phyloP scores from a whole-genome alignment of 2,888 invertebrate genomes.

The Habroteleia sp. region DNA sequence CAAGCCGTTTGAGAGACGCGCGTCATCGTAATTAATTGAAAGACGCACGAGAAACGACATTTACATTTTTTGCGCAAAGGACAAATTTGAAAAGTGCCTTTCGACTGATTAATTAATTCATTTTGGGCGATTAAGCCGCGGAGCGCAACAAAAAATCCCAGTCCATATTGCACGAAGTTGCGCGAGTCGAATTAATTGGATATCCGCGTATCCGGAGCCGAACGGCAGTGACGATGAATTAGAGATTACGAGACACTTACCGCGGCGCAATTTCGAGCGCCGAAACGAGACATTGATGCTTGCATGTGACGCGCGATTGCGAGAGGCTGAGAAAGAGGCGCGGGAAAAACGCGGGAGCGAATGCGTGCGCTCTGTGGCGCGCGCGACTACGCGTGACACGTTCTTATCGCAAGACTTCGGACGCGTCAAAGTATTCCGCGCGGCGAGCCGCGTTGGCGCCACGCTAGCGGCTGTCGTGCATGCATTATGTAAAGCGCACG shows the following conservation, averaged over 20 bases:
- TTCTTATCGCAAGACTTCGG: conserved; percentile 56
- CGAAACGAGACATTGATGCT: conserved; percentile 54
- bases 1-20: too few species aligned
- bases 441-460: conserved; percentile 39
- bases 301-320: conserved; percentile 49
- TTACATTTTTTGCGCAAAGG: too few species aligned
- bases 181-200: too few species aligned
- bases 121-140: too few species aligned
- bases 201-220: too few species aligned
- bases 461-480: conserved; percentile 16
- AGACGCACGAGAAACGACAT: too few species aligned
- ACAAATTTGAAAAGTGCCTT: too few species aligned
- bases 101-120: too few species aligned
- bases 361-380: conserved; percentile 10
- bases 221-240: conserved; percentile 24
- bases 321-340: conserved; percentile 43
- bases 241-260: conserved; percentile 30
- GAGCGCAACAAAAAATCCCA: too few species aligned
- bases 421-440: conserved; percentile 57
- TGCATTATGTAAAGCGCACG: conserved; percentile 55
- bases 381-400: conserved; percentile 43
- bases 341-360: conserved; percentile 1
- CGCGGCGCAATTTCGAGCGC: conserved; percentile 37
- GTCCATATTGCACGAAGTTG: too few species aligned
- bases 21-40: too few species aligned